These are phyloP conservation scores for Luehdorfia chinensis DNA, from an alignment of 1,140 invertebrate species.

Conservation along the genomic window DNA sequence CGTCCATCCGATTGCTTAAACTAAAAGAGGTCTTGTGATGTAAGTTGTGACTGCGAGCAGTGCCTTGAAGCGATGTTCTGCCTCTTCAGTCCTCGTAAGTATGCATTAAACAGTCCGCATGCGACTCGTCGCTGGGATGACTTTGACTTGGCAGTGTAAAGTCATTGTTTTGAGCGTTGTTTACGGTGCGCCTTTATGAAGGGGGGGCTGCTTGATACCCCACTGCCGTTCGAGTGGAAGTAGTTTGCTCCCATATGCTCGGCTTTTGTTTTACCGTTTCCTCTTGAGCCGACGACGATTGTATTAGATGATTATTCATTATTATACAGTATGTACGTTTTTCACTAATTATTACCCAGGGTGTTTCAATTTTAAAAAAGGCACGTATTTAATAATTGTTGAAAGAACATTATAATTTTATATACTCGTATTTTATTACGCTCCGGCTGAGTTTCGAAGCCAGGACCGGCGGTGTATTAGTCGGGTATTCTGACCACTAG, in stretches of 20 bases:
- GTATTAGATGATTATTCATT: neutral
- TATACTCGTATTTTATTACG: too few relatives aligned
- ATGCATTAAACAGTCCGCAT: constrained; percentile 2
- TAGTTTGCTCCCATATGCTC: neutral
- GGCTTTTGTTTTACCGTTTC: constrained; percentile 1
- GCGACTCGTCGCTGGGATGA: neutral
- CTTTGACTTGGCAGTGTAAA: constrained; percentile 9
- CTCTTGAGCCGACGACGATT: constrained; percentile 1
- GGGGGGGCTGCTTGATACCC: neutral
- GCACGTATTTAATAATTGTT: too few relatives aligned
- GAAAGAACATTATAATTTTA: too few relatives aligned
- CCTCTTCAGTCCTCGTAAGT: constrained; percentile 15
- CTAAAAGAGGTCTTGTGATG: too few relatives aligned
- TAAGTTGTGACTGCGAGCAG: too few relatives aligned
- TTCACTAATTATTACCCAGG: too few relatives aligned
- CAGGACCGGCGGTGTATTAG: too few relatives aligned
- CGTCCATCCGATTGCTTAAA: neutral
- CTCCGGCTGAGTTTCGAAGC: too few relatives aligned
- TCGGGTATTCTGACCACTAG: too few relatives aligned
- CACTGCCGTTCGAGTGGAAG: constrained; percentile 4
- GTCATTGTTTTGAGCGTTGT: constrained; percentile 12
- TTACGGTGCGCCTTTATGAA: constrained; percentile 3
- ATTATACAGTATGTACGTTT: too few relatives aligned
- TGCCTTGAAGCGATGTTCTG: constrained; percentile 14
- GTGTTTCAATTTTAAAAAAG: too few relatives aligned